Base-by-base conservation (phyloP, 2,113 vertebrate species). In the Hiodon alosoides region DNA sequence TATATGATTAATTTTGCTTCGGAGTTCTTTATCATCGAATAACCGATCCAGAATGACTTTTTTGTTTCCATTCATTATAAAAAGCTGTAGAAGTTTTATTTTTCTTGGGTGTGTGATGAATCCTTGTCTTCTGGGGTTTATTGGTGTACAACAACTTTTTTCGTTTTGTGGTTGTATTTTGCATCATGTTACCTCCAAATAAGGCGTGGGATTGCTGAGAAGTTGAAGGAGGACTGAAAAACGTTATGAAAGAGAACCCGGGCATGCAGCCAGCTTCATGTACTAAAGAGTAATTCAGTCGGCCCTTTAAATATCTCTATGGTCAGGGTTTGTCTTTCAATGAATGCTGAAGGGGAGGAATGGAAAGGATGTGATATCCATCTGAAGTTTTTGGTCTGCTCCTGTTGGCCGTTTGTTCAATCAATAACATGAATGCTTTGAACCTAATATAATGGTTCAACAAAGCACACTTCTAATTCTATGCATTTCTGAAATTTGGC, bases 1-100 rank as follows among this genome's bases (percentile, higher is more conserved):
- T 81, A 84, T 84, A 76, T 67, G 70, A 81, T 88, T 86, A 83
- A 78, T 47, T 76, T 78, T 83, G 78, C 81, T 52, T 17, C 72
- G 48, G 58, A 53, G 16, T 48, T 71, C 31, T 31, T 31, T 31
- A 31, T 31, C 31, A 31, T 31, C 31, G 31, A 75, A 80, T 79
- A 72, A 77, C 75, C 13, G 58, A 16, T 78, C 77, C 77, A 74
- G 64, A 78, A 71, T 72, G 16, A 54, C 77, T 84, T 82, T 84
- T 82, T 87, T 85, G 84, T 82, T 80, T 86, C 86, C 76, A 81
- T 81, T 77, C 54, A 62, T 55, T 31, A 31, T 31, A 31, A 31
- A 31, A 67, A 57, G 0, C 69, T 65, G 55, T 31, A 76, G 81
- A 81, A 76, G 62, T 77, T 47, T 77, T 3, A 7, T 10, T 31